Evolutionary conservation across 2,888 invertebrate species (phyloP).

Genomic region (Mythimna loreyi): DNA sequence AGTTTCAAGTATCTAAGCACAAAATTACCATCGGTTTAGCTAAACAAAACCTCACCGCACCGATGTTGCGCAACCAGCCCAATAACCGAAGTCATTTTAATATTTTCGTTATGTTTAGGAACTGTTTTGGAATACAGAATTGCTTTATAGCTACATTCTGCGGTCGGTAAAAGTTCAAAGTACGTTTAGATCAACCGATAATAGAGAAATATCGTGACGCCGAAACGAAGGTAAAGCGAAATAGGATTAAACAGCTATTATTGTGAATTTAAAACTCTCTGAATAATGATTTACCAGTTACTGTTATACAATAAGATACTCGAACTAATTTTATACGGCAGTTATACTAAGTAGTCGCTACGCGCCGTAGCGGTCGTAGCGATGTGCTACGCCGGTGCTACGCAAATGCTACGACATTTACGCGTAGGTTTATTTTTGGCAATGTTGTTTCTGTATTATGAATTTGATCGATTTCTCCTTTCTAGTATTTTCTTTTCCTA

Average conservation of each 20-base stretch:
- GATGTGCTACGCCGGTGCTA: slow-evolving; percentile 43
- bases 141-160: slow-evolving; percentile 67
- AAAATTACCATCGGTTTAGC: slow-evolving; percentile 7
- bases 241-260: slow-evolving; percentile 46
- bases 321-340: slow-evolving; percentile 21
- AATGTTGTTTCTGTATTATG: not conserved
- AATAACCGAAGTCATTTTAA: slow-evolving; percentile 56
- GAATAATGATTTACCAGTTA: slow-evolving; percentile 22
- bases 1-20: not conserved
- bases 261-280: slow-evolving; percentile 46
- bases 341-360: slow-evolving; percentile 6
- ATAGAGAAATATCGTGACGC: slow-evolving; percentile 69
- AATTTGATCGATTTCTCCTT: not conserved
- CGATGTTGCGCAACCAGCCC: slow-evolving; percentile 44
- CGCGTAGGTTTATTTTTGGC: not conserved
- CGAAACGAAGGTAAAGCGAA: slow-evolving; percentile 42
- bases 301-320: slow-evolving; percentile 27
- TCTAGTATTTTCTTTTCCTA: slow-evolving; percentile 1
- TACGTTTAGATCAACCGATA: slow-evolving; percentile 83
- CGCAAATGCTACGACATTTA: slow-evolving; percentile 36
- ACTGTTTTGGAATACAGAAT: slow-evolving; percentile 67
- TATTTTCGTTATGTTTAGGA: slow-evolving; percentile 65
- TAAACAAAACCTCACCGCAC: slow-evolving; percentile 7
- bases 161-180: slow-evolving; percentile 78
- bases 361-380: slow-evolving; percentile 43